phyloP scores from a whole-genome alignment of 2,113 vertebrate genomes.

The Podarcis cretensis region DNA sequence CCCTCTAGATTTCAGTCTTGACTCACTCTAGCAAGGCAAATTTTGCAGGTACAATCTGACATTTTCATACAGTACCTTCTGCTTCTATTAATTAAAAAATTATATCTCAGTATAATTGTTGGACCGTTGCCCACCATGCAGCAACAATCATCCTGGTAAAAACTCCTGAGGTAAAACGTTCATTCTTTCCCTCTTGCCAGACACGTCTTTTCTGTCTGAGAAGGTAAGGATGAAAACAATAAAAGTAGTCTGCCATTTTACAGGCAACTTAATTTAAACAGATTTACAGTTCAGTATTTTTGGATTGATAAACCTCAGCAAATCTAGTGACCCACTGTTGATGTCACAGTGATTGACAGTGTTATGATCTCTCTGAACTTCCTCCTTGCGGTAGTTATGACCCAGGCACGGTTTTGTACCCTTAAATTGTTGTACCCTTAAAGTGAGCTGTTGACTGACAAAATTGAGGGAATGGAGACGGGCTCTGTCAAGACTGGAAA shows the following conservation, averaged over 20 bases:
- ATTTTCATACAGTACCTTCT: not conserved
- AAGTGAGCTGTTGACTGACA: not conserved
- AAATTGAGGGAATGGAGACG: not conserved
- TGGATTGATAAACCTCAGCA: no score
- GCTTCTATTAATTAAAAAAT: not conserved
- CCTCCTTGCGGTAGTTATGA: not conserved
- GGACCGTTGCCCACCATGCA: not conserved
- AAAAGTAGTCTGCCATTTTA: not conserved
- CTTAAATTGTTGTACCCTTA: fast-evolving
- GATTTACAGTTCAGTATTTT: not conserved
- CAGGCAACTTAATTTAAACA: not conserved
- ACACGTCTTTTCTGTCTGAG: not conserved
- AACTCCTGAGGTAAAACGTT: not conserved
- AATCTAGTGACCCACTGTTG: not conserved
- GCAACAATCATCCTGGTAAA: not conserved
- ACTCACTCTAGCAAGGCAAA: not conserved
- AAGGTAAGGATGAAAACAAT: no score
- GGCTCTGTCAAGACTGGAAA: not conserved
- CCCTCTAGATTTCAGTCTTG: no score
- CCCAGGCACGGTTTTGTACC: no score
- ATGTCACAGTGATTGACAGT: not conserved
- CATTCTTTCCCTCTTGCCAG: not conserved
- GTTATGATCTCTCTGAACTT: not conserved
- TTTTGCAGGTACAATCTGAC: not conserved
- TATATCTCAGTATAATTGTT: not conserved